Conservation (phyloP, 2,888 invertebrate genomes). For the Trilocha varians region DNA sequence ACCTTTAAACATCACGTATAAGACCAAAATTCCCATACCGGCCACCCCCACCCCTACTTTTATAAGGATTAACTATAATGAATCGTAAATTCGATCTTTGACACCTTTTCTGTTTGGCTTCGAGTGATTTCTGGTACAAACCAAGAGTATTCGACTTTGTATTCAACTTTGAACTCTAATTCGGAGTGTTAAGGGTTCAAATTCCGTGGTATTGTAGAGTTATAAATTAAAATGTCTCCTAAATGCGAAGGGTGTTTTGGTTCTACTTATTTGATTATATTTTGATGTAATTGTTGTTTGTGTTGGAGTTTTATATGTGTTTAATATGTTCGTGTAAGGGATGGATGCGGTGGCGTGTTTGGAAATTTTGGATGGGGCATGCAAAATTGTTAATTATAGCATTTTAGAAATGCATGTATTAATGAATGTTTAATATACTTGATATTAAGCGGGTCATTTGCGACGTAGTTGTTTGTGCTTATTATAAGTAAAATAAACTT, state of each 20-base stretch:
- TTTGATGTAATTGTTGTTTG: constrained; percentile 51
- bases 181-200: constrained; percentile 12
- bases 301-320: no score
- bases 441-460: no score
- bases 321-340: no score
- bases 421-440: no score
- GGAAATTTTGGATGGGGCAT: no score
- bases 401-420: no score
- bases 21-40: constrained; percentile 15
- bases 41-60: constrained; percentile 42
- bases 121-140: constrained; percentile 54
- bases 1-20: constrained; percentile 6
- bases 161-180: constrained; percentile 15
- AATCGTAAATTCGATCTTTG: constrained; percentile 74
- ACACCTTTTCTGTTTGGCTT: constrained; percentile 71
- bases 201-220: constrained; percentile 13
- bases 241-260: constrained; percentile 20
- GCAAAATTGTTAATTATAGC: no score
- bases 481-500: no score
- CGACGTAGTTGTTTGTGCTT: no score
- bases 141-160: constrained; percentile 7
- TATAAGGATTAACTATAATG: constrained; percentile 70
- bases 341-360: no score
- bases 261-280: constrained; percentile 37
- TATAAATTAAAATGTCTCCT: constrained; percentile 55